These are phyloP conservation scores for Lordiphosa stackelbergi DNA, from an alignment of 1,140 invertebrate species.

Conservation along the genomic window DNA sequence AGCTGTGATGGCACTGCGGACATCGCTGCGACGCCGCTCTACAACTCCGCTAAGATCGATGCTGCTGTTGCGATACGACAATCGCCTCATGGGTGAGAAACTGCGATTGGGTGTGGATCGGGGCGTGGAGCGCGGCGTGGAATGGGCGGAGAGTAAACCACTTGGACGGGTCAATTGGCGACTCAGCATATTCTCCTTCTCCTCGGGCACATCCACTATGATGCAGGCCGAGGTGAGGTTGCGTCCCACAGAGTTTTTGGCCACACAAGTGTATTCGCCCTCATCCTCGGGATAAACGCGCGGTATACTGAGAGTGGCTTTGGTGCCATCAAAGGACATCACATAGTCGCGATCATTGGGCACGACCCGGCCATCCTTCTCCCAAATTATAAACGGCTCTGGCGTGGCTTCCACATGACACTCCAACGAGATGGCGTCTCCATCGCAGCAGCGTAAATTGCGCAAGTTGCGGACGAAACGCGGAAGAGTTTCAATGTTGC, in stretches of 20 bases:
- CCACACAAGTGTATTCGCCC: conserved; percentile 92
- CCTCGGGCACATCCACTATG: conserved; percentile 89
- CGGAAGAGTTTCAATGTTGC: conserved; percentile 86
- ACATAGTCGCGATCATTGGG: conserved; percentile 81
- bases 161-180: conserved; percentile 83
- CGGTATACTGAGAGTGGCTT: conserved; percentile 84
- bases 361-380: conserved; percentile 85
- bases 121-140: conserved; percentile 86
- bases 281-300: conserved; percentile 91
- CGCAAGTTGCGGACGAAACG: conserved; percentile 83
- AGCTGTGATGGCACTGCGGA: conserved; percentile 77
- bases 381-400: conserved; percentile 85
- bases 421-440: conserved; percentile 87
- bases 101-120: conserved; percentile 84
- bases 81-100: conserved; percentile 79
- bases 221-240: conserved; percentile 87
- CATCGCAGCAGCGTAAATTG: conserved; percentile 88
- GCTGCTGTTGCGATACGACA: conserved; percentile 65
- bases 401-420: conserved; percentile 84
- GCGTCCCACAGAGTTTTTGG: conserved; percentile 88
- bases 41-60: conserved; percentile 55
- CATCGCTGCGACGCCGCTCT: conserved; percentile 78
- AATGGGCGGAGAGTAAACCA: conserved; percentile 82
- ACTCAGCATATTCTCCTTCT: conserved; percentile 86
- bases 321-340: conserved; percentile 82